Evolutionary conservation across 2,113 vertebrate genomes (phyloP).

Genomic region (Mirounga angustirostris): DNA sequence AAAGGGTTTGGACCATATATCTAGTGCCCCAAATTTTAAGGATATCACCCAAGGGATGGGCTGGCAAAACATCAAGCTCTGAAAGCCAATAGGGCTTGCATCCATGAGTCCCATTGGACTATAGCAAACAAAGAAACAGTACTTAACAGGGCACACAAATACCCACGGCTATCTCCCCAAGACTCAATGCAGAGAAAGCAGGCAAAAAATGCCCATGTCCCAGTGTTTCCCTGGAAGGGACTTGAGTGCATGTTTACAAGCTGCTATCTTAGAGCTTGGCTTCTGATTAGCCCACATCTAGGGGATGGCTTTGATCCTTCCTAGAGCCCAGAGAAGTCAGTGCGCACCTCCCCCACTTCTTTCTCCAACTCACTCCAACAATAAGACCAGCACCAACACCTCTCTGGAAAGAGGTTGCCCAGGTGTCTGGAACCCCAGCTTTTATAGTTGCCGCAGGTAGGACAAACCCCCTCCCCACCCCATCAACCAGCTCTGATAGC

Average conservation of each 20-base stretch:
- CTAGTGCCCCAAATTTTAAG: not conserved
- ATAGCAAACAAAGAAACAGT: not conserved
- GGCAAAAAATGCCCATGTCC: not conserved
- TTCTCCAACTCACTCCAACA: not conserved
- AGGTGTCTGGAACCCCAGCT: not conserved
- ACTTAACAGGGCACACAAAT: not conserved
- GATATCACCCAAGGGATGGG: not conserved
- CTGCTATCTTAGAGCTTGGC: not conserved
- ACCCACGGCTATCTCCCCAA: not conserved
- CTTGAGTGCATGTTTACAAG: not conserved
- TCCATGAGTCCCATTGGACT: not conserved
- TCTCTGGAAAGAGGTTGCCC: not conserved
- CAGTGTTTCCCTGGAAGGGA: not conserved
- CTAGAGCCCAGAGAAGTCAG: not conserved
- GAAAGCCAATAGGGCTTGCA: not conserved
- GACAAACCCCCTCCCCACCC: not conserved
- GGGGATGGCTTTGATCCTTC: not conserved
- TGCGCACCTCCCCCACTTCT: not conserved
- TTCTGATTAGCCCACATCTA: not conserved
- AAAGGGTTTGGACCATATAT: not conserved
- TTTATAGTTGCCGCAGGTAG: no score
- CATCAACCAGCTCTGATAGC: not conserved
- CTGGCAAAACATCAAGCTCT: not conserved
- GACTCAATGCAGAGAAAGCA: not conserved
- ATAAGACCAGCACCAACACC: not conserved